These are phyloP conservation scores for Cichlasoma orientale DNA, from an alignment of 2,797 vertebrate genomes.

Conservation along the genomic window DNA sequence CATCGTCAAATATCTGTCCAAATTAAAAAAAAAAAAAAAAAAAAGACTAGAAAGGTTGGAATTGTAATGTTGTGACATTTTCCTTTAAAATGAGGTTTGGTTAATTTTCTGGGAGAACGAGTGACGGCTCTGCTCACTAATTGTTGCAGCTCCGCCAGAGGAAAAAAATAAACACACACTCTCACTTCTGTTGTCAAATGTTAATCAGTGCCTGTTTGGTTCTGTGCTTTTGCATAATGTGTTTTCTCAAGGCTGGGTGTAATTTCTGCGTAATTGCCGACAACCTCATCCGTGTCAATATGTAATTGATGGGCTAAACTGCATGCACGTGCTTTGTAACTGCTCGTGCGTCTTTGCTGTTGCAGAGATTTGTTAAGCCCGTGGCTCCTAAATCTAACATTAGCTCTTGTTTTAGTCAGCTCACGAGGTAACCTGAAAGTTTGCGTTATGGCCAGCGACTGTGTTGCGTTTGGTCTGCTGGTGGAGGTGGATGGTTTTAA, in stretches of 20 bases:
- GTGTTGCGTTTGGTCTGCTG: slow-evolving; percentile 56
- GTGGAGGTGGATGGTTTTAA: slow-evolving; percentile 56
- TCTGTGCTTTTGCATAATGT: slow-evolving; percentile 10
- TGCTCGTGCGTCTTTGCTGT: slow-evolving; percentile 19
- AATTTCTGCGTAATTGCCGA: background rate
- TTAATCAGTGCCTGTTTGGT: background rate
- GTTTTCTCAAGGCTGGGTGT: background rate
- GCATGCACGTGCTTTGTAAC: slow-evolving; percentile 6
- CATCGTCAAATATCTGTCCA: background rate
- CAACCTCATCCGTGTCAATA: background rate
- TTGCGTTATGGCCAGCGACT: slow-evolving; percentile 23
- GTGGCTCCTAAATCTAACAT: slow-evolving; percentile 42
- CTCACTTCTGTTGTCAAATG: background rate
- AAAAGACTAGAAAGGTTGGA: background rate
- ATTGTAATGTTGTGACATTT: background rate
- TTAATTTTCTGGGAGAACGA: background rate
- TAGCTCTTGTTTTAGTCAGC: slow-evolving; percentile 37
- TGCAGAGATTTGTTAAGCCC: slow-evolving; percentile 30
- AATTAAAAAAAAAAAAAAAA: background rate
- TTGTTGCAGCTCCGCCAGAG: background rate
- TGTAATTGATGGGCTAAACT: slow-evolving; percentile 14
- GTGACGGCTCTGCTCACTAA: too few relatives aligned
- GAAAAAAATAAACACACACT: background rate
- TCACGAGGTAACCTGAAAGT: slow-evolving; percentile 22
- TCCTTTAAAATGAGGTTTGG: background rate